Evolutionary conservation across 2,888 invertebrate species (phyloP).

Genomic region (Habroteleia sp.): DNA sequence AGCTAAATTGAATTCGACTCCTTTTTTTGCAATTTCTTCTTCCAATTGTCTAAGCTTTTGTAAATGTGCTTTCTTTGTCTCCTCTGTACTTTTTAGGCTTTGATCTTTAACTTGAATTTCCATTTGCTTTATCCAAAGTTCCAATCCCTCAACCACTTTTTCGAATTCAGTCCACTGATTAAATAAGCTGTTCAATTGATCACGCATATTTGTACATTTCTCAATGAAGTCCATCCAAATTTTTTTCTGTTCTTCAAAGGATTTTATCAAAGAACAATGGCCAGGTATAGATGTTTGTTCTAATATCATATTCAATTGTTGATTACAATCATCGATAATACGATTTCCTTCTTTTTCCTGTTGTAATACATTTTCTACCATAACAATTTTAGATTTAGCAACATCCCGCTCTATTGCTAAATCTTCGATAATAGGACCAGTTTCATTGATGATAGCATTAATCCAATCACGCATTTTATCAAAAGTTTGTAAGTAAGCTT

Average conservation of each 20-base stretch:
- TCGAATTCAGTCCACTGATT: constrained; percentile 92
- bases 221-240: constrained; percentile 89
- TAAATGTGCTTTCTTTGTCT: constrained; percentile 90
- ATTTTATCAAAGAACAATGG: constrained; percentile 87
- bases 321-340: constrained; percentile 86
- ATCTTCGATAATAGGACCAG: constrained; percentile 87
- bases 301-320: constrained; percentile 87
- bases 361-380: constrained; percentile 88
- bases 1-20: constrained; percentile 85
- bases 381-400: constrained; percentile 87
- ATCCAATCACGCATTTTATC: constrained; percentile 93
- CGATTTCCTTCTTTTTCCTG: constrained; percentile 89
- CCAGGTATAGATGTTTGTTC: constrained; percentile 87
- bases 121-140: constrained; percentile 92
- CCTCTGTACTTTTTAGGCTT: constrained; percentile 91
- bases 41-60: constrained; percentile 88
- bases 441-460: constrained; percentile 89
- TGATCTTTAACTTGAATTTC: constrained; percentile 94
- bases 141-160: constrained; percentile 88
- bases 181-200: constrained; percentile 88
- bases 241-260: constrained; percentile 87
- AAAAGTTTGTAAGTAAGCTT: constrained; percentile 89
- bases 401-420: constrained; percentile 90
- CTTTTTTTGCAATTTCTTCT: constrained; percentile 86
- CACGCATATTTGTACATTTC: constrained; percentile 87